Percentiles rank a stretch among this genome's conserved stretches.
phyloP scores from a whole-genome alignment of 2,797 vertebrate genomes.

The Bufotes viridis region DNA sequence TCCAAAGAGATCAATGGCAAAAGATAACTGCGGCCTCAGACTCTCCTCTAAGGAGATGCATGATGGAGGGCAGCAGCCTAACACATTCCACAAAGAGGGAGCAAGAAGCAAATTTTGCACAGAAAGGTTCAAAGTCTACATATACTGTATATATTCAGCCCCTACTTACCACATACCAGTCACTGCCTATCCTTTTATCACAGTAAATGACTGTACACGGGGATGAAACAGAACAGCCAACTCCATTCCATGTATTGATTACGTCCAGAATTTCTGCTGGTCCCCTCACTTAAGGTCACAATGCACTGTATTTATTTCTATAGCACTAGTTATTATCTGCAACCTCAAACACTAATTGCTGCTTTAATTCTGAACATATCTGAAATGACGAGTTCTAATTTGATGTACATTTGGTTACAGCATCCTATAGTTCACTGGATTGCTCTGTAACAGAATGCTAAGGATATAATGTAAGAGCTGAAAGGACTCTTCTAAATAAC shows the following conservation, averaged over 20 bases:
- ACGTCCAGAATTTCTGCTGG: not conserved
- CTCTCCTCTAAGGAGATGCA: constrained; percentile 14
- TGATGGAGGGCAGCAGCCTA: constrained; percentile 23
- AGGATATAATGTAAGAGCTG: not conserved
- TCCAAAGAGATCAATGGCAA: constrained; percentile 11
- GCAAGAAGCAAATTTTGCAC: constrained; percentile 45
- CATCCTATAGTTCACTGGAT: constrained; percentile 30
- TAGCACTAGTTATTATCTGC: constrained; percentile 28
- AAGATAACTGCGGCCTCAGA: not conserved
- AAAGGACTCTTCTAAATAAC: not conserved
- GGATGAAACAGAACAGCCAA: constrained; percentile 7
- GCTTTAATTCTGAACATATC: constrained; percentile 42
- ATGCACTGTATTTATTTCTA: constrained; percentile 54
- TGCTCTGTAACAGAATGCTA: not conserved
- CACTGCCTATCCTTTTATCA: not conserved
- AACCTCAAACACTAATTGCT: constrained; percentile 34
- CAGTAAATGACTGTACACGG: not conserved
- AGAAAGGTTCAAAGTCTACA: constrained; percentile 32
- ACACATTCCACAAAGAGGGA: constrained; percentile 50
- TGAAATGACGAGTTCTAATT: not conserved
- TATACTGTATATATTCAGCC: constrained; percentile 26
- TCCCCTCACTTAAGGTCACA: constrained; percentile 2
- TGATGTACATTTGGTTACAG: constrained; percentile 21
- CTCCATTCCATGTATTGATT: too few relatives aligned
- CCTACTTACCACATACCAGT: constrained; percentile 12